A percentile compares a stretch with the other conserved stretches of the same genome.
Evolutionary conservation across 2,113 vertebrate genomes (phyloP).

Genomic region (Raphicerus campestris): DNA sequence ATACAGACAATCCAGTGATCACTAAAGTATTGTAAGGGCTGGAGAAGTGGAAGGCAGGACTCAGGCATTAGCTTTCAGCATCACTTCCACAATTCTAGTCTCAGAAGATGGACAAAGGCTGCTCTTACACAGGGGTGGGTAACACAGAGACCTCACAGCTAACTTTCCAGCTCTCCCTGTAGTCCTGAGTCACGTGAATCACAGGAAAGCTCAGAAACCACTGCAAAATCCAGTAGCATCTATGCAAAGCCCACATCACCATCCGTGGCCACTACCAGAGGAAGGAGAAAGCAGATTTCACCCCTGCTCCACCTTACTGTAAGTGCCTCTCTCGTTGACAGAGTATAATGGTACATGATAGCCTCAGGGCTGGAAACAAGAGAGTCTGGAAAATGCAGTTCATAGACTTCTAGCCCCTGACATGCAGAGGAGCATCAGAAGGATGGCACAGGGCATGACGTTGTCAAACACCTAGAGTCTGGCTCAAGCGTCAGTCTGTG

Average conservation of each 20-base stretch:
- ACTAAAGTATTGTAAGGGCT: neutral
- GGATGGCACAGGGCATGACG: neutral
- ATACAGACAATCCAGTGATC: neutral
- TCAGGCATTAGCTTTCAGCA: neutral
- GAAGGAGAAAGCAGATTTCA: neutral
- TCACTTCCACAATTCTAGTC: neutral
- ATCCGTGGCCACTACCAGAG: neutral
- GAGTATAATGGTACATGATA: neutral
- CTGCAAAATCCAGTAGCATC: neutral
- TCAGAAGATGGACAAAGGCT: neutral
- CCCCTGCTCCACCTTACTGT: neutral
- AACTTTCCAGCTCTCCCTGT: neutral
- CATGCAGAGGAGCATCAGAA: neutral
- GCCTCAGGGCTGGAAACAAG: neutral
- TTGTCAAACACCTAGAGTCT: neutral
- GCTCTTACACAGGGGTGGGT: neutral
- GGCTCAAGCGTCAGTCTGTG: neutral
- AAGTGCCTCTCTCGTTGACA: neutral
- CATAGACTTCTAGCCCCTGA: neutral
- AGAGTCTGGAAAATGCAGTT: neutral
- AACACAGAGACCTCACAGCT: neutral
- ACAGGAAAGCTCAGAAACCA: neutral
- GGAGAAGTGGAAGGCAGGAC: neutral
- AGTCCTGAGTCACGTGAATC: neutral
- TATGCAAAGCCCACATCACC: neutral